Evolutionary conservation across 2,797 vertebrate species (phyloP), one percentile per base, ranked within the genome.

Genomic region (Sphenodon punctatus): DNA sequence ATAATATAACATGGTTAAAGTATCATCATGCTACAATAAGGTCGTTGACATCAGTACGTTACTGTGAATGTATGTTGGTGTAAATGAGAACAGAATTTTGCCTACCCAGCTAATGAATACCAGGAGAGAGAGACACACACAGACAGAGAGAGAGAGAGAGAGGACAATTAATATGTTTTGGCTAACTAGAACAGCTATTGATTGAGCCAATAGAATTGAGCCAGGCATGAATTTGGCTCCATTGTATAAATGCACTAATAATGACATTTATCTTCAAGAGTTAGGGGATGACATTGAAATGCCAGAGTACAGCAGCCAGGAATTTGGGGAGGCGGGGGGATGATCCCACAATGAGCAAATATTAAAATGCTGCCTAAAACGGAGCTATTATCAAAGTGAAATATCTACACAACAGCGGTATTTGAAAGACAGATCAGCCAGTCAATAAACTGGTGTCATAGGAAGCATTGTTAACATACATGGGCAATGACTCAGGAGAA

Each of bases 171-270:
- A n/a, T n/a, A n/a, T n/a, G n/a, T n/a, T n/a, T n/a, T n/a, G n/a
- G n/a, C n/a, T n/a, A n/a, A n/a, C n/a, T n/a, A n/a, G n/a, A n/a
- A n/a, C n/a, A n/a, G n/a, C n/a, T n/a, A n/a, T n/a, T n/a, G n/a
- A 49, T 4, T 0, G 46, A 43, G 32, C 67, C 79, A 78, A 74
- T 36, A 87, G 89, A 92, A 87, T 90, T 88, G 30, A 82, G 45
- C 36, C 22, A 67, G 23, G 16, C 49, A 75, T 68, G 43, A 84
- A 75, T 11, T 32, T 36, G 61, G 38, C 34, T n/a, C 53, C 56
- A 2, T 63, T 68, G n/a, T 4, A 75, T 0, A 43, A 36, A 38
- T 12, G 67, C 8, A 14, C 14, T 32, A 38, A 17, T 22, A 61
- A 63, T 48, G 1, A 59, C 19, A 56, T 56, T 30, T 42, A 13